phyloP scores from a whole-genome alignment of 92 coral and sea anemone species.

The Diadumene lineata region DNA sequence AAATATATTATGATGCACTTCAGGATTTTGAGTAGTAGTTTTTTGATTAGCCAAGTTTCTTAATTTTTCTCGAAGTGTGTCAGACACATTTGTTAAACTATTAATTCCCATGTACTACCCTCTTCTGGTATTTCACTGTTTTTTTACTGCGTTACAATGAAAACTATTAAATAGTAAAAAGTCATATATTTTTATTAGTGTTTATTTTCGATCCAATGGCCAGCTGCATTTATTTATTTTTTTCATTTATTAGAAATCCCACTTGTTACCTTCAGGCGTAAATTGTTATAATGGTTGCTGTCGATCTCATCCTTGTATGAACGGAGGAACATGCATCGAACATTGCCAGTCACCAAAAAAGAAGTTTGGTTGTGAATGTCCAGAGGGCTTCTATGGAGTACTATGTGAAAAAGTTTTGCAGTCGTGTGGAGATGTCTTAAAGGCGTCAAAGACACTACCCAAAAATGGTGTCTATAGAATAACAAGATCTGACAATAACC shows the following conservation, averaged over 20 bases:
- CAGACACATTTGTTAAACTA: too few species aligned
- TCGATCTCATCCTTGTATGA: constrained; percentile 42
- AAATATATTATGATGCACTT: too few species aligned
- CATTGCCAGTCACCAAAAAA: constrained; percentile 21
- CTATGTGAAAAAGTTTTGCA: constrained; percentile 13
- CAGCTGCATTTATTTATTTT: background rate
- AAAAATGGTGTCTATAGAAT: constrained; percentile 13
- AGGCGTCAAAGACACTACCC: background rate
- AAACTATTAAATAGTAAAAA: too few species aligned
- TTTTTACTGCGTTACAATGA: too few species aligned
- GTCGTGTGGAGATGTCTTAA: constrained; percentile 23
- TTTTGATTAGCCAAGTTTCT: background rate
- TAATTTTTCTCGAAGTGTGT: background rate
- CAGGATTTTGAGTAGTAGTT: too few species aligned
- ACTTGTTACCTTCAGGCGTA: constrained; percentile 19
- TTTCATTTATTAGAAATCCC: constrained; percentile 4
- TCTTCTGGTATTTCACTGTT: too few species aligned
- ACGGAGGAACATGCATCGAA: constrained; percentile 44
- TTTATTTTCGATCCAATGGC: background rate
- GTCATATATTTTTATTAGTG: too few species aligned
- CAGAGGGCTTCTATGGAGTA: constrained; percentile 1
- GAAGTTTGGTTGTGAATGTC: constrained; percentile 36
- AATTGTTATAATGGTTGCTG: constrained; percentile 31
- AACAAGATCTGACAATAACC: background rate
- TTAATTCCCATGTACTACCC: too few species aligned